Evolutionary conservation across 37 sponge, comb jelly and placozoan genomes (phyloP), one percentile per base, ranked within the genome.

Genomic region (Trichoplax adhaerens): DNA sequence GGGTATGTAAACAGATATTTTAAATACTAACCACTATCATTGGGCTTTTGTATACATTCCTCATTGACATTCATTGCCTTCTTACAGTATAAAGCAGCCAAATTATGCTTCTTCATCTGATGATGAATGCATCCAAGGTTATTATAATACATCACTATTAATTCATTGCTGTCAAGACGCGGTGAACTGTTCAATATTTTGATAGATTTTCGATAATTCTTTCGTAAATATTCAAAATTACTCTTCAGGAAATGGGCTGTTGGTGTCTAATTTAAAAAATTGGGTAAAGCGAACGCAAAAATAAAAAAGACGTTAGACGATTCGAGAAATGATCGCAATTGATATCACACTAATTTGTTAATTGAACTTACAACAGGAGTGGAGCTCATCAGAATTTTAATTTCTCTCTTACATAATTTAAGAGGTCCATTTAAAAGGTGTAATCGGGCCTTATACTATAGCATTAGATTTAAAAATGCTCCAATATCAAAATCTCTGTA

Each of bases 41-140:
- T 29, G 29, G 29, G 29, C 6, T 29, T 29, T 29, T 29, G 29
- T 29, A 29, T 29, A 29, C 29, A 29, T 29, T 29, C 29, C 58
- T 88, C 87, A 65, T 97, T 97, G 83, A 86, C 94, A 57, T 89
- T 83, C n/a, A 97, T 71, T 47, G 93, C 93, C 74, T 92, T 86
- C 6, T 68, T 76, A 75, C 86, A 82, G 78, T 89, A 92, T 83
- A 82, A 76, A 49, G 86, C 86, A 54, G 90, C 87, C 50, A 97
- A 70, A 52, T 76, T 78, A 78, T 93, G 82, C 62, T 84, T 81
- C 54, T 82, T 83, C 83, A 97, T 80, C 64, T 83, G 78, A 68
- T 59, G 29, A 72, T 97, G 90, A 52, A 89, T 68, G 65, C 99
- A 91, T 52, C 85, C 99, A n/a, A 97, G 69, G 77, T 89, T 84